Evolutionary conservation across 2,888 invertebrate species (phyloP), one percentile per base, ranked within the genome.

Genomic region (Acrobasis consociella): DNA sequence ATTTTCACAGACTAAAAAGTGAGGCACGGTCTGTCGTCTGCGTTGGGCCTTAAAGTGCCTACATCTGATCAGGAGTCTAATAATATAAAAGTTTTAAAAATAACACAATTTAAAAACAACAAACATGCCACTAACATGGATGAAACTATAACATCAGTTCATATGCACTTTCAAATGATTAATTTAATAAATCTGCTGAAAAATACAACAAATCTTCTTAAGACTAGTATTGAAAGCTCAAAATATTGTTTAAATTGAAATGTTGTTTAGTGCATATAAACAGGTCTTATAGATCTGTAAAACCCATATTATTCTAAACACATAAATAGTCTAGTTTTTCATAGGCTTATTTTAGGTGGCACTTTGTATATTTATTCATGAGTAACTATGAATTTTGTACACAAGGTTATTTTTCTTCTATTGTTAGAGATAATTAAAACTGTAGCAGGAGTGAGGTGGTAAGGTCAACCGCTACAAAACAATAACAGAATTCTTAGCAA

Each of bases 91-190:
- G n/a, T n/a, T 17, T 16, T 42, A 22, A 52, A 52, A 52, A 52
- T 31, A 52, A 50, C 42, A 58, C 37, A n/a, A 81, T 82, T 87
- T 89, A 89, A 74, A 72, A 76, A 90, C 88, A 87, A 90, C 89
- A 88, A 87, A 72, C 91, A 91, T 91, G 91, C 91, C 81, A 75
- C 89, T 89, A 89, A 89, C 88, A 88, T 76, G 71, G 74, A 80
- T 77, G 70, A 75, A 66, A 72, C 68, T 64, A 69, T 42, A 13
- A 46, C 17, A 9, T 56, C 56, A 42, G 64, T 76, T 76, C 81
- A 82, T 74, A 81, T 74, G 75, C 72, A 80, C 75, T 75, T 70
- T 46, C n/a, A 22, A 22, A 39, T 13, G 1, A 50, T 16, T 7
- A 46, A 13, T 3, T 16, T 7, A 46, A 3, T 1, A 46, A 13